These are phyloP conservation scores for Hydractinia symbiolongicarpus DNA, from an alignment of 30 jellyfish, hydroid and myxozoan genomes.

Conservation along the genomic window DNA sequence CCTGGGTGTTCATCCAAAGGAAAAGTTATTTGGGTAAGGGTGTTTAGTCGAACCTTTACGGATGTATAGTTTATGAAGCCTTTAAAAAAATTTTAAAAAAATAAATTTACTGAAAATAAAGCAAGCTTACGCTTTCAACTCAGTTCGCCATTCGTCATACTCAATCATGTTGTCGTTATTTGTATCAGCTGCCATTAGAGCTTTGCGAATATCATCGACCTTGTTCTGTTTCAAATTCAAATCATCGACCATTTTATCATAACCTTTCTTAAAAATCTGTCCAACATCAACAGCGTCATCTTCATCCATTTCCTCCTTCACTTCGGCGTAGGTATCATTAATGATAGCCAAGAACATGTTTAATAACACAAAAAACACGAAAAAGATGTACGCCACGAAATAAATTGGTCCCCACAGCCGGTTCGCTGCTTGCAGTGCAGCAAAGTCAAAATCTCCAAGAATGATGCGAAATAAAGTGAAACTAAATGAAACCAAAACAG, in stretches of 20 bases:
- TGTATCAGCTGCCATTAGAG: slow-evolving; percentile 76
- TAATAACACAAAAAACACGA: slow-evolving; percentile 86
- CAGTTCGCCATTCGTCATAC: slow-evolving; percentile 95
- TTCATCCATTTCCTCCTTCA: slow-evolving; percentile 83
- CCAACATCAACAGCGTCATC: slow-evolving; percentile 82
- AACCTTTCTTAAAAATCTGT: slow-evolving; percentile 89
- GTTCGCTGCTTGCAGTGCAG: slow-evolving; percentile 80
- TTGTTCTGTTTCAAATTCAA: slow-evolving; percentile 63
- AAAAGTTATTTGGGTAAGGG: too few species aligned
- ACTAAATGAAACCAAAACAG: slow-evolving; percentile 34
- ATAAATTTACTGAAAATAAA: not conserved
- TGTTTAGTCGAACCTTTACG: not conserved
- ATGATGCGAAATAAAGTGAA: slow-evolving; percentile 91
- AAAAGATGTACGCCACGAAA: slow-evolving; percentile 88
- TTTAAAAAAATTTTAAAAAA: too few species aligned
- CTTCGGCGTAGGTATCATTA: slow-evolving; percentile 94
- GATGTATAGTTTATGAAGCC: not conserved
- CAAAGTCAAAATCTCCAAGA: slow-evolving; percentile 93
- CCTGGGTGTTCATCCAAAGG: too few species aligned
- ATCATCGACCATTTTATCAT: slow-evolving; percentile 84
- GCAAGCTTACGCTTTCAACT: slow-evolving; percentile 64
- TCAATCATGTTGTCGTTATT: slow-evolving; percentile 80
- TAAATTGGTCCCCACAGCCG: slow-evolving; percentile 81
- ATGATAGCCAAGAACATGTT: slow-evolving; percentile 98
- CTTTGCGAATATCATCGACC: slow-evolving; percentile 86